These are phyloP conservation scores for Meiosimyza decipiens DNA, from an alignment of 2,888 invertebrate species.

Conservation along the genomic window DNA sequence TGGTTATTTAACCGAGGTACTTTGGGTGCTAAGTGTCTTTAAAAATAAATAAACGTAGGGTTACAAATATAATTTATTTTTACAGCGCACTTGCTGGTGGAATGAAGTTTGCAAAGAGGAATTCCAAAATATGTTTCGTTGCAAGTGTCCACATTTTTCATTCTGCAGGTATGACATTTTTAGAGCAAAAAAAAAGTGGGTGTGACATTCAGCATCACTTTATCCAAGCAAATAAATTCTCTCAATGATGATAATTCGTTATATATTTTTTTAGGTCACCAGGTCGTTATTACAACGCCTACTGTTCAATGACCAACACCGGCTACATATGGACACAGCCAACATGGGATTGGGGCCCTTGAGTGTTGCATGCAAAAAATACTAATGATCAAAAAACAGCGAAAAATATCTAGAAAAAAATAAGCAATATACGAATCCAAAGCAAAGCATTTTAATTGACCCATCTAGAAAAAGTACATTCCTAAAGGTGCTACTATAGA, in stretches of 20 bases:
- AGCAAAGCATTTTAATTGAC: too few relatives aligned
- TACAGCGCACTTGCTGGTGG: constrained; percentile 92
- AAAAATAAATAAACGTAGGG: not conserved
- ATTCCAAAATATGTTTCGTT: constrained; percentile 86
- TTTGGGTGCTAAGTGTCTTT: not conserved
- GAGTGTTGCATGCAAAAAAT: constrained; percentile 6
- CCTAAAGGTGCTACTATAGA: too few relatives aligned
- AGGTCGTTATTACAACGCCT: constrained; percentile 89
- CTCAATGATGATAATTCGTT: not conserved
- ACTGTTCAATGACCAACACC: constrained; percentile 89
- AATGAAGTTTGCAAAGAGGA: constrained; percentile 94
- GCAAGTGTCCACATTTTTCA: constrained; percentile 89
- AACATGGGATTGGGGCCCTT: constrained; percentile 64
- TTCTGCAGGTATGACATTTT: constrained; percentile 73
- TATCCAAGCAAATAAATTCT: too few relatives aligned
- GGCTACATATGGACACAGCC: constrained; percentile 93
- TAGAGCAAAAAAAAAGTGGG: too few relatives aligned
- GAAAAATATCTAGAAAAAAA: too few relatives aligned
- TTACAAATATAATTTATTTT: constrained; percentile 28
- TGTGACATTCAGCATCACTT: too few relatives aligned
- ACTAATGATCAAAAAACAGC: too few relatives aligned
- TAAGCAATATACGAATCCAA: too few relatives aligned
- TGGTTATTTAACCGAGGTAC: constrained; percentile 86
- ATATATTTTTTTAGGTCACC: constrained; percentile 70
- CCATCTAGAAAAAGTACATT: too few relatives aligned